A percentile compares a stretch with the other conserved stretches of the same genome.
Evolutionary conservation across 2,888 invertebrate species (phyloP).

Genomic region (Protula sp.): DNA sequence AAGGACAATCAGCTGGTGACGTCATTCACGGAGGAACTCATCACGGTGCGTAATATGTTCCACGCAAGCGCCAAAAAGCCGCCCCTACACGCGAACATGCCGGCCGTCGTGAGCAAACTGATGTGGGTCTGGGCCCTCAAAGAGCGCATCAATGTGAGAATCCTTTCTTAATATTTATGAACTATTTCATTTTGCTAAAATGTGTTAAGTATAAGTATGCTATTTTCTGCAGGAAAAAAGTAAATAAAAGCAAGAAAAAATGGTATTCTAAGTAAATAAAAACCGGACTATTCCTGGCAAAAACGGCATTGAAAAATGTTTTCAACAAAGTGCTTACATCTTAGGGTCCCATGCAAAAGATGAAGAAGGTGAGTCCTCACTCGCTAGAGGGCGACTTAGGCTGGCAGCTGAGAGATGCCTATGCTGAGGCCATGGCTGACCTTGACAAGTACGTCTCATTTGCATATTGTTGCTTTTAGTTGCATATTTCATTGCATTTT

Average conservation of each 20-base stretch:
- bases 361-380: slow-evolving; percentile 46
- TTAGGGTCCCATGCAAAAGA: slow-evolving; percentile 50
- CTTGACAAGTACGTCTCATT: slow-evolving; percentile 43
- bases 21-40: slow-evolving; percentile 43
- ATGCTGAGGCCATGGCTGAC: slow-evolving; percentile 38
- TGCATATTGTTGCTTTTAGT: not conserved
- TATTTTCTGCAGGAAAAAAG: too few relatives aligned
- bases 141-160: slow-evolving; percentile 41
- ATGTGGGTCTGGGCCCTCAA: slow-evolving; percentile 48
- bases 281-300: too few relatives aligned
- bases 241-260: too few relatives aligned
- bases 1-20: slow-evolving; percentile 39
- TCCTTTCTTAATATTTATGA: not conserved
- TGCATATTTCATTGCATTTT: too few relatives aligned
- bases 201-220: too few relatives aligned
- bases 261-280: too few relatives aligned
- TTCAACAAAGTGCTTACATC: too few relatives aligned
- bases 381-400: slow-evolving; percentile 48
- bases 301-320: too few relatives aligned
- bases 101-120: slow-evolving; percentile 46
- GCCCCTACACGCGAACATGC: slow-evolving; percentile 47
- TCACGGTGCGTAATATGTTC: slow-evolving; percentile 42
- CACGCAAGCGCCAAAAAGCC: slow-evolving; percentile 32
- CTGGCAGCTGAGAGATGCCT: slow-evolving; percentile 48
- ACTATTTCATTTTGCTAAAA: too few relatives aligned